Evolutionary conservation across 1,140 invertebrate species (phyloP).

Genomic region (Ceratina calcarata): DNA sequence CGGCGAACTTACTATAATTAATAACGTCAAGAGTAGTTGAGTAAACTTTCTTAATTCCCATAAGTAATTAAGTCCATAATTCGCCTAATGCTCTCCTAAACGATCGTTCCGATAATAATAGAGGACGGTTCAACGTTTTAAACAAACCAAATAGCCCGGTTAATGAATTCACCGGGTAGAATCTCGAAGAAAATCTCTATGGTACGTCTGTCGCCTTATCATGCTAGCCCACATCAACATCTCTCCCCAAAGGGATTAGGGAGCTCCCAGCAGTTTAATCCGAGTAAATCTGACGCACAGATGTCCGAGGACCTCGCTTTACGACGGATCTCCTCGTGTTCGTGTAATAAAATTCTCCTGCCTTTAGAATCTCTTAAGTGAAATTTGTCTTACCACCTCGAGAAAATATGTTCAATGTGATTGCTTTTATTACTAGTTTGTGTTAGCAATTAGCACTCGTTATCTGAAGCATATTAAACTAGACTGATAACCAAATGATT

Average conservation of each 20-base stretch:
- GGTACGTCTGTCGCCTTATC: constrained; percentile 6
- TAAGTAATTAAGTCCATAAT: background rate
- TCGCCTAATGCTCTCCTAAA: background rate
- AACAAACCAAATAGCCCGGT: background rate
- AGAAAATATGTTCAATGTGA: background rate
- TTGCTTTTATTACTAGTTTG: too few relatives aligned
- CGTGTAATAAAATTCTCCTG: background rate
- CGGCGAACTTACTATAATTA: too few relatives aligned
- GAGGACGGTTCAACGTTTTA: background rate
- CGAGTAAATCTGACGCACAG: background rate
- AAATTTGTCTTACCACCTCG: background rate
- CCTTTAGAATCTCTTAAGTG: background rate
- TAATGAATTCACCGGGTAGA: background rate
- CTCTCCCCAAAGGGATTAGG: background rate
- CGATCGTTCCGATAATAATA: too few relatives aligned
- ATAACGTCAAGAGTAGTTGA: too few relatives aligned
- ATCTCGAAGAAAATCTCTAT: constrained; percentile 6
- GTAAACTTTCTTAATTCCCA: too few relatives aligned
- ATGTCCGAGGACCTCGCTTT: background rate
- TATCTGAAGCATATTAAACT: too few relatives aligned
- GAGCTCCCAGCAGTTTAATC: background rate
- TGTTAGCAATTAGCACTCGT: too few relatives aligned
- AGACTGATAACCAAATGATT: too few relatives aligned
- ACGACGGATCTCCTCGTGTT: background rate
- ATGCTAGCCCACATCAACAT: background rate